Evolutionary conservation across 2,888 invertebrate genomes (phyloP).

Genomic region (Sussaba pulchella): DNA sequence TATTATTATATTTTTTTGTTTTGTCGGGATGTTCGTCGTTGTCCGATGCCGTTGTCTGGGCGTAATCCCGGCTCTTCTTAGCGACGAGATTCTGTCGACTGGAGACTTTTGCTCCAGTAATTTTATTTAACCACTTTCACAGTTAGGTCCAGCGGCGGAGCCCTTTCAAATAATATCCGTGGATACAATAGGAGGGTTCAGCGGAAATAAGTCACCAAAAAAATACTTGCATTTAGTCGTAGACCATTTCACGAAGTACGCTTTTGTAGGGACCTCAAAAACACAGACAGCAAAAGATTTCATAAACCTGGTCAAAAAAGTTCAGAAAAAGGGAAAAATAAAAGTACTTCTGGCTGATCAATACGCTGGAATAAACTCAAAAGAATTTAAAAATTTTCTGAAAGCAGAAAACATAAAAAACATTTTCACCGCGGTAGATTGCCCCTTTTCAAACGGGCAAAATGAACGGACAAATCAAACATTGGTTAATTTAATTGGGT

Average conservation of each 20-base stretch:
- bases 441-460: conserved; percentile 33
- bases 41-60: no score
- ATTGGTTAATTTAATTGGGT: conserved; percentile 29
- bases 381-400: conserved; percentile 69
- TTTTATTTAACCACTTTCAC: conserved; percentile 46
- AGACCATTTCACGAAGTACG: conserved; percentile 73
- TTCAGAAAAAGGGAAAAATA: conserved; percentile 66
- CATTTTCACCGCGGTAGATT: conserved; percentile 36
- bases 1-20: no score
- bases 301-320: conserved; percentile 67
- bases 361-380: conserved; percentile 71
- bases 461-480: conserved; percentile 31
- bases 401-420: conserved; percentile 46
- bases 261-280: conserved; percentile 70
- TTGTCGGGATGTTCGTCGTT: no score
- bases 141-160: conserved; percentile 70
- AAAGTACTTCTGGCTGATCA: conserved; percentile 69
- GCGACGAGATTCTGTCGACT: no score
- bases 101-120: no score
- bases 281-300: conserved; percentile 69
- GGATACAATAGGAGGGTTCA: conserved; percentile 63
- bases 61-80: no score
- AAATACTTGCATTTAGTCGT: conserved; percentile 72
- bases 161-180: conserved; percentile 72
- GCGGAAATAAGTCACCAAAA: conserved; percentile 46